Conservation (phyloP, 1,140 invertebrate species). For the Polyergus mexicanus region DNA sequence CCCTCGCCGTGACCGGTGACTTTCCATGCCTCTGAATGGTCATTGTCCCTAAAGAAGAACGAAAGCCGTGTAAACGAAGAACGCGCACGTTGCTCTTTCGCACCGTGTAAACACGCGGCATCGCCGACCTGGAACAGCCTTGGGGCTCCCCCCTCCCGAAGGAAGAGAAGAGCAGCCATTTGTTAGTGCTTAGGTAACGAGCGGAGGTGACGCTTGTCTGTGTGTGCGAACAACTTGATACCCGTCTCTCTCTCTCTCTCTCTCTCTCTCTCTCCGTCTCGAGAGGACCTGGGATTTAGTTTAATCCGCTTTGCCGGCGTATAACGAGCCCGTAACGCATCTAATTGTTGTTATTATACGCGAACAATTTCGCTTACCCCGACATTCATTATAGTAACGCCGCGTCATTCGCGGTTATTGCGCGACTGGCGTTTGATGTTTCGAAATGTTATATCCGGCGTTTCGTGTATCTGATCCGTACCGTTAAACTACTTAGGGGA, state of each 20-base stretch:
- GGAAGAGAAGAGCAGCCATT: slow-evolving; percentile 72
- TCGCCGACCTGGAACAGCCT: slow-evolving; percentile 70
- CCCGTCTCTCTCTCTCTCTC: background rate
- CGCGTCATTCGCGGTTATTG: slow-evolving; percentile 60
- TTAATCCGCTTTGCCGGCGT: slow-evolving; percentile 61
- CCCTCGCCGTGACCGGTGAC: slow-evolving; percentile 32
- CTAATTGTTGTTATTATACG: slow-evolving; percentile 69
- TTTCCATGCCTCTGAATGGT: slow-evolving; percentile 58
- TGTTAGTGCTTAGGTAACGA: slow-evolving; percentile 74
- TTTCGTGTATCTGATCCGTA: slow-evolving; percentile 53
- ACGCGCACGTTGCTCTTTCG: slow-evolving; percentile 63
- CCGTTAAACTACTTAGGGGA: slow-evolving; percentile 55
- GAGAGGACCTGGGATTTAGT: slow-evolving; percentile 64
- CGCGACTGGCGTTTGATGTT: slow-evolving; percentile 58
- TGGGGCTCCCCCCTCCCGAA: slow-evolving; percentile 37
- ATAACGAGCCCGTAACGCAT: slow-evolving; percentile 67
- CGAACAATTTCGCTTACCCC: slow-evolving; percentile 48
- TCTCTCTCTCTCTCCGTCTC: background rate
- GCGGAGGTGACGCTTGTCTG: slow-evolving; percentile 14
- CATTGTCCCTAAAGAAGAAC: slow-evolving; percentile 64
- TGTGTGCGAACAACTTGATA: slow-evolving; percentile 60
- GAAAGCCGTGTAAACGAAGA: slow-evolving; percentile 68
- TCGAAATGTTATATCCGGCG: slow-evolving; percentile 54
- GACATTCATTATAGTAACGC: slow-evolving; percentile 54
- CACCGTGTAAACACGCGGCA: slow-evolving; percentile 63